phyloP scores from a whole-genome alignment of 2,888 invertebrate genomes.

The Lasius fuliginosus region DNA sequence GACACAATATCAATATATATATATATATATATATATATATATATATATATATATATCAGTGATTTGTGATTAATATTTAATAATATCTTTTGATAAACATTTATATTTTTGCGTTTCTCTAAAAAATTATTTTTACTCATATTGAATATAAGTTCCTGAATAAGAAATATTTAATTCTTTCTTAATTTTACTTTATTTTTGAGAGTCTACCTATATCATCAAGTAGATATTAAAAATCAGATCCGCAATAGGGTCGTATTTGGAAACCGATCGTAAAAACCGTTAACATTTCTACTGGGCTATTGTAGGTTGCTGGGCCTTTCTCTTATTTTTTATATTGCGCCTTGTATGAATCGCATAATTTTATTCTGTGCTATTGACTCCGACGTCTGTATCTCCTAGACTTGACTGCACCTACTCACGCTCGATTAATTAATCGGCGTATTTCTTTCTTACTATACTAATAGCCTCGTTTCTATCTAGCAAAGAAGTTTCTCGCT shows the following conservation, averaged over 20 bases:
- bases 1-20: neutral
- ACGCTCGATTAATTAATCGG: constrained; percentile 66
- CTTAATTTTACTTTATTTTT: neutral
- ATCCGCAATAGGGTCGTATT: constrained; percentile 7
- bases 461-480: constrained; percentile 67
- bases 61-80: neutral
- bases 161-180: neutral
- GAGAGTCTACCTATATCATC: too few species aligned
- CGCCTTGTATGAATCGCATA: constrained; percentile 76
- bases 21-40: too few species aligned
- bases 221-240: neutral
- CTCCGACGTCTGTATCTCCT: constrained; percentile 73
- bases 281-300: constrained; percentile 58
- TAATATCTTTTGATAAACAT: neutral
- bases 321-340: constrained; percentile 56
- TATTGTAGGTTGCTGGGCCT: constrained; percentile 70
- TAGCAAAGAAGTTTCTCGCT: constrained; percentile 21
- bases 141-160: neutral
- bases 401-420: constrained; percentile 77
- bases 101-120: neutral
- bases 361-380: constrained; percentile 84
- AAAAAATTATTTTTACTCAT: neutral
- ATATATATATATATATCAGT: too few species aligned
- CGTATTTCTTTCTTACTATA: constrained; percentile 65
- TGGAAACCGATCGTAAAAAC: constrained; percentile 37